These are phyloP conservation scores for Meganola albula DNA, from an alignment of 2,888 invertebrate genomes.

Conservation along the genomic window DNA sequence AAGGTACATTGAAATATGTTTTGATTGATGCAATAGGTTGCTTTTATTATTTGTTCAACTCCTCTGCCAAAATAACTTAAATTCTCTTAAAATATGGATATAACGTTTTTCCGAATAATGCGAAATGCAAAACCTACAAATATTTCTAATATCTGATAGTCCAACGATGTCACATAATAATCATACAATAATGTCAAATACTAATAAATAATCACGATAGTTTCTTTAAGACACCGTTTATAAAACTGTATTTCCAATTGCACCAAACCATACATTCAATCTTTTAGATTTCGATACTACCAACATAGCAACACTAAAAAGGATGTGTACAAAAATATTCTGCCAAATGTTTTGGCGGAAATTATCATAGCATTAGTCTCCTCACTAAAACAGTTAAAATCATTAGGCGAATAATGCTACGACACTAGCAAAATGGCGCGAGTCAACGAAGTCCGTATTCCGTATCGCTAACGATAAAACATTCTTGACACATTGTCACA, in stretches of 20 bases:
- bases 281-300: conserved; percentile 39
- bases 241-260: conserved; percentile 36
- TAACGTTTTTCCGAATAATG: too few species aligned
- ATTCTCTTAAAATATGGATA: conserved; percentile 24
- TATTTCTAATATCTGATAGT: conserved; percentile 21
- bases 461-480: conserved; percentile 11
- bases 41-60: conserved; percentile 32
- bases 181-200: conserved; percentile 23
- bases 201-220: conserved; percentile 28
- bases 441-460: conserved; percentile 2
- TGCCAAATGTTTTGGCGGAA: conserved; percentile 7
- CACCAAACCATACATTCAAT: conserved; percentile 44
- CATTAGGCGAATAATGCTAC: conserved; percentile 11
- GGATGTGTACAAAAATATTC: conserved; percentile 26
- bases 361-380: conserved; percentile 13
- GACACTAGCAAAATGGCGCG: conserved; percentile 6
- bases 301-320: conserved; percentile 25
- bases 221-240: conserved; percentile 21
- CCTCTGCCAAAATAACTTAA: conserved; percentile 43
- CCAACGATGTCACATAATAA: conserved; percentile 23
- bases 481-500: conserved; percentile 8
- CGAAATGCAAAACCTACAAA: too few species aligned
- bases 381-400: conserved; percentile 5
- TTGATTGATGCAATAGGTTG: conserved; percentile 19
- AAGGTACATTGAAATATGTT: conserved; percentile 32